Base-by-base conservation (phyloP, 2,888 invertebrate species). In the Catocala sponsa region DNA sequence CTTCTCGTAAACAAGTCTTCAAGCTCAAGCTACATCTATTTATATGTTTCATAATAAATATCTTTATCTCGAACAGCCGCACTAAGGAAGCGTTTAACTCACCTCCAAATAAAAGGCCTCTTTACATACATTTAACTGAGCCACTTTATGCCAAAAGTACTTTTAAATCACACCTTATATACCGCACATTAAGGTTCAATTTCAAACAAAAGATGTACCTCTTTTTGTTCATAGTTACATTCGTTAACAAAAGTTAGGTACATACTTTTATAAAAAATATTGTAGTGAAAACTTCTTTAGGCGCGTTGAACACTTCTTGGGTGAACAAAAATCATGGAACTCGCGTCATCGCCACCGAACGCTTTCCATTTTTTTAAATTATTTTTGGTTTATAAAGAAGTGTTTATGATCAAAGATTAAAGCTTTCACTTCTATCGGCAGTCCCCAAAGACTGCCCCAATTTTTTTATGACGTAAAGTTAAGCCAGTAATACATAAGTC, bases 31-130 rank as follows among this genome's bases (percentile, higher is more conserved):
- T 33, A n/a, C 25, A 10, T 25, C 11, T 33, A 32, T 54, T 32
- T n/a, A n/a, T 54, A 47, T 41, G 33, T 54, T 44, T 35, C 44
- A 47, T 46, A 56, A 42, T 49, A 49, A 56, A 57, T 51, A 51
- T 15, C 42, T 49, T 54, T 54, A 54, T 54, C 55, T 55, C 13
- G n/a, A 35, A 54, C n/a, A 51, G 59, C 47, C 44, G 35, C 25
- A 41, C 47, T 53, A 59, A 59, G 49, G 12, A 15, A 33, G 25
- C 33, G 46, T 43, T 55, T 10, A 64, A 51, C 4, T 57, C 41
- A 48, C 25, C 38, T 49, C 41, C 38, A 43, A 65, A 60, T 65
- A 57, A 46, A 57, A 35, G 54, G 42, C 51, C 65, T 47, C 38
- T 68, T 51, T 44, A 38, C 47, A 35, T 50, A 50, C 12, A 50